A percentile compares a stretch with the other conserved stretches of the same genome.
Conservation (phyloP, 2,888 invertebrate species). For the Nowickia ferox region DNA sequence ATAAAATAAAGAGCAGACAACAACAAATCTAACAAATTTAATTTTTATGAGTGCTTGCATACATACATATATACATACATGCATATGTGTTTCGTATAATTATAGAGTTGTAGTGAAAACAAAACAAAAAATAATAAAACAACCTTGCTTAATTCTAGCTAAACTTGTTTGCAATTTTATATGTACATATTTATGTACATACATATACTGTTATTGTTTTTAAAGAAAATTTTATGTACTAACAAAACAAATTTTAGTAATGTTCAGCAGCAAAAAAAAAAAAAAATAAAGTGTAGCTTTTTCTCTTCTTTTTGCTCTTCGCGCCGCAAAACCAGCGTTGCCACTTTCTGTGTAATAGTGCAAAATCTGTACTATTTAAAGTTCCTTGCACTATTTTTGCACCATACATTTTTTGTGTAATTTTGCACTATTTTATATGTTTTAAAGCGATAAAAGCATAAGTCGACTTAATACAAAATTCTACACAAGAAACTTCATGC, state of each 20-base stretch:
- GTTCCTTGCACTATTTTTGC: no score
- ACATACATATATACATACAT: not conserved
- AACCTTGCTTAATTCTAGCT: slow-evolving; percentile 44
- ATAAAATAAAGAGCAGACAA: slow-evolving; percentile 49
- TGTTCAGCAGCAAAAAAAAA: not conserved
- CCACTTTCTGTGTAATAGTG: no score
- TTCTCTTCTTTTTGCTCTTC: not conserved
- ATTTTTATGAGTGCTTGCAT: slow-evolving; percentile 14
- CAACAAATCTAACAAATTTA: slow-evolving; percentile 14
- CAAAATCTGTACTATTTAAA: no score
- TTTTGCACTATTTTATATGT: no score
- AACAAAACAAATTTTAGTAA: slow-evolving; percentile 29
- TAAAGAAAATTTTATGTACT: not conserved
- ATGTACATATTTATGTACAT: not conserved
- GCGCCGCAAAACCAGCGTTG: not conserved
- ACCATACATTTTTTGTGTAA: no score
- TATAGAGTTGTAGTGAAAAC: slow-evolving; percentile 13
- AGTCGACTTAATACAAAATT: no score
- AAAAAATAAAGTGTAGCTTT: not conserved
- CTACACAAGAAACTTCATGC: no score
- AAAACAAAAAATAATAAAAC: slow-evolving; percentile 38
- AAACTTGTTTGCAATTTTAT: slow-evolving; percentile 42
- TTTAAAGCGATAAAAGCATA: no score
- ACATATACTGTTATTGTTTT: slow-evolving; percentile 12
- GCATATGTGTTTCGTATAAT: slow-evolving; percentile 4